Evolutionary conservation across 2,888 invertebrate genomes (phyloP), one percentile per base, ranked within the genome.

Genomic region (Cecidostiba fungosa): DNA sequence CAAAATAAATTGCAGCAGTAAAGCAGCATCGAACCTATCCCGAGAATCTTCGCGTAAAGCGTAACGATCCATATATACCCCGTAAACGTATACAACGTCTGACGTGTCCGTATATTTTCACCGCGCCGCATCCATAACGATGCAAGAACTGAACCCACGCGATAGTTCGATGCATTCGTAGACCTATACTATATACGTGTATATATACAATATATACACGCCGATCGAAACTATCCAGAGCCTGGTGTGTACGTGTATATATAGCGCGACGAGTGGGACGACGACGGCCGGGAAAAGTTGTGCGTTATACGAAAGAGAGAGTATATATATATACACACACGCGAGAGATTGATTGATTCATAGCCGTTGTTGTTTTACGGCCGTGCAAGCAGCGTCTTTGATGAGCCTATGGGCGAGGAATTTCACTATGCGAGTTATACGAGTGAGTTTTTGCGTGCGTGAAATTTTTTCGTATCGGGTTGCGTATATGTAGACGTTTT

Each of bases 271-370:
- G 43, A 62, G 62, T 39, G 62, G 62, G 43, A 12, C 4, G 47
- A 16, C 36, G 43, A 32, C 19, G 16, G n/a, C 54, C 32, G 32
- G 70, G 36, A 70, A 79, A 79, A 47, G 79, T 19, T n/a, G n/a
- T n/a, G n/a, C n/a, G 54, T 14, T 50, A 54, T 70, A 26, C 3
- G 29, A 26, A 26, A 69, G 5, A 43, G 19, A 69, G n/a, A 47
- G 66, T 66, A 5, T 59, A 19, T 50, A 14, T 5, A 50, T 3
- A 50, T 16, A 50, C 19, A 59, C 0, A 54, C n/a, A 50, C 12
- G 54, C 54, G 8, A 32, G 77, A 50, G 43, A 81, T 81, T 79
- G 80, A 81, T 81, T 81, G 81, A 81, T 81, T 81, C 81, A 81
- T 81, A 26, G 81, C 81, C 39, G 66, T 72, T 23, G 72, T 72